Base-by-base conservation (phyloP, 2,888 invertebrate genomes). In the Chaetogeoica ovagalla region DNA sequence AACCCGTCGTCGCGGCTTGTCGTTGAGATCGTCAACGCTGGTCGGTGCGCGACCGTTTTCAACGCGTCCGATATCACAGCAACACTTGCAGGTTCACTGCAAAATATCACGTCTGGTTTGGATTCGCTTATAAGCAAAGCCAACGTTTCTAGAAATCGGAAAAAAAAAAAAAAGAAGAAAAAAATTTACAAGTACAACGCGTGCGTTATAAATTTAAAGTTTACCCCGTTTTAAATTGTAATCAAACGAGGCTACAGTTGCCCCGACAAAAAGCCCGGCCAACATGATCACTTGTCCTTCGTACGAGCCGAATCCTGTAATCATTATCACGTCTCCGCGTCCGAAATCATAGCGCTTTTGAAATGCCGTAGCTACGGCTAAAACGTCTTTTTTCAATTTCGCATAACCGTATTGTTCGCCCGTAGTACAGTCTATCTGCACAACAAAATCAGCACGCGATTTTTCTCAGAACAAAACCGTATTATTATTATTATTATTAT, bases 401-500 rank as follows among this genome's bases (percentile, higher is more conserved):
- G 66, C 15, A 30, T 75, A 75, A 21, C 66, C 13, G 43, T 75
- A 66, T 39, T 75, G 66, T 7, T 13, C 8, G 9, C 75, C 66
- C 2, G 66, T 66, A 7, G 57, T 43, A 66, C 75, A 75, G 23
- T 75, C 75, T 19, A 75, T 75, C 75, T 75, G 23, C 15, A n/a
- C 13, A 1, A 43, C 6, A 7, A 6, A 43, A 43, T 11, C 21
- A 9, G 0, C 4, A 48, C 6, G 15, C 30, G 1, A n/a, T 9
- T 7, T n/a, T 13, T 23, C 0, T 9, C 60, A 23, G n/a, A n/a
- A 23, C 1, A 15, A 9, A 21, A 59, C 48, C 48, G 48, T 9
- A 6, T 39, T 8, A 8, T 8, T 11, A 7, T 43, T 4, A 6
- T 1, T 30, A 30, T 30, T 30, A 30, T 30, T 2, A 2, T 30